These are phyloP conservation scores for Nannobrachium achirus DNA, from an alignment of 2,113 vertebrate species.

Conservation along the genomic window DNA sequence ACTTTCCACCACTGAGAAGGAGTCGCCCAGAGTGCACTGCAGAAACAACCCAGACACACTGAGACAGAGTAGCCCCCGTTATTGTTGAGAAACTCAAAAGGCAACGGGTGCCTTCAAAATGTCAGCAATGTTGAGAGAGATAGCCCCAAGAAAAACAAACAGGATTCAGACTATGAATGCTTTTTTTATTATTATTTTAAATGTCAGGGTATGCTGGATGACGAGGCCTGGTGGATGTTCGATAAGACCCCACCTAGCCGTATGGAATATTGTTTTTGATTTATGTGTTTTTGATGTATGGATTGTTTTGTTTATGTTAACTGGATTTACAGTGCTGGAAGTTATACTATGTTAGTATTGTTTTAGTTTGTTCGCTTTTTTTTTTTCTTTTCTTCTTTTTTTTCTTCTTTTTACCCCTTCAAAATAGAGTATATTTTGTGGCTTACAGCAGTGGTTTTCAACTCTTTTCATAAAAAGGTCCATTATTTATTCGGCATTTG, in stretches of 20 bases:
- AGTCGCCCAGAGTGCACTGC: not conserved
- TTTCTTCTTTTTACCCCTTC: constrained; percentile 23
- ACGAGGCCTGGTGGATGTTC: no score
- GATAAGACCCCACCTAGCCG: constrained; percentile 1
- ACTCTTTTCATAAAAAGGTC: no score
- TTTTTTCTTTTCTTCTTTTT: constrained; percentile 39
- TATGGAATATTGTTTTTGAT: not conserved
- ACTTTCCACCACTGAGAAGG: no score
- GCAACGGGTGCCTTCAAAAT: constrained; percentile 2
- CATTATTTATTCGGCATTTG: no score
- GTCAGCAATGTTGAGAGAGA: constrained; percentile 10
- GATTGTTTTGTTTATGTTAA: constrained; percentile 19
- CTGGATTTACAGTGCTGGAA: constrained; percentile 37
- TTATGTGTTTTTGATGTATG: not conserved
- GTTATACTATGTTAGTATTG: constrained; percentile 57
- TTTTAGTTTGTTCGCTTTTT: constrained; percentile 20
- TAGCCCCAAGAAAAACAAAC: not conserved
- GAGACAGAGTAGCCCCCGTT: not conserved
- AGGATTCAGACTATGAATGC: not conserved
- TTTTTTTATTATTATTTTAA: not conserved
- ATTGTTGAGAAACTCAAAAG: constrained; percentile 24
- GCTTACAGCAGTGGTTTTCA: no score
- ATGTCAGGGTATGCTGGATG: constrained; percentile 2
- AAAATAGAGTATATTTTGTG: constrained; percentile 31
- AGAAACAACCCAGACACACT: constrained; percentile 16